Evolutionary conservation across 1,140 invertebrate genomes (phyloP), one percentile per base, ranked within the genome.

Genomic region (Gonioctena quinquepunctata): DNA sequence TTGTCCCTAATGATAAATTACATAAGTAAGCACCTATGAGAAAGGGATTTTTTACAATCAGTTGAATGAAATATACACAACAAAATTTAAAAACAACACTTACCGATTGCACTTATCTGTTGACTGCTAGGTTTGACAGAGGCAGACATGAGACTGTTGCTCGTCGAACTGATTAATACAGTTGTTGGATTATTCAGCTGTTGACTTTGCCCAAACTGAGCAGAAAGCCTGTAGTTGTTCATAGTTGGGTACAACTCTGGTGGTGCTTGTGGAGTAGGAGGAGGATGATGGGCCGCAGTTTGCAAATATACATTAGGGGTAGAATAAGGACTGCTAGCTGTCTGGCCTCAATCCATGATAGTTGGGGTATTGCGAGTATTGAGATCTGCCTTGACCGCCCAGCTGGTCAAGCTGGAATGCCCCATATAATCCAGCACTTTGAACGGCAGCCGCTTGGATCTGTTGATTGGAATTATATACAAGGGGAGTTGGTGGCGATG

Each of bases 91-190:
- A 25, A 27, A 60, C 57, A 61, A 13, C 28, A 73, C 72, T 80
- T 72, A 80, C 93, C 93, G 78, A 96, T 93, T 69, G 94, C 90
- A 77, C 92, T 90, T 79, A 95, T 93, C 78, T 89, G 91, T 84
- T 94, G 93, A 61, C 90, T 88, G 8, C 92, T 92, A 18, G 93
- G 93, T 81, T 96, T 96, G 13, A 95, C 93, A 72, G 90, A 92
- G 33, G 94, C 92, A 0, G 94, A 95, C 93, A 96, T 96, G 54
- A 96, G 86, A 19, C 94, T 94, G 83, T 94, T 94, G 6, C 92
- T 91, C 6, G 91, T 92, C 23, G 94, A 95, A 59, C 93, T 94
- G 68, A 96, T 96, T 69, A 97, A 88, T 64, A 95, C 93, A 23
- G 94, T 94, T 77, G 91, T 96, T 22, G 94, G 93, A 84, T 93